Evolutionary conservation across 2,888 invertebrate genomes (phyloP).

Genomic region (Epinotia demarniana): DNA sequence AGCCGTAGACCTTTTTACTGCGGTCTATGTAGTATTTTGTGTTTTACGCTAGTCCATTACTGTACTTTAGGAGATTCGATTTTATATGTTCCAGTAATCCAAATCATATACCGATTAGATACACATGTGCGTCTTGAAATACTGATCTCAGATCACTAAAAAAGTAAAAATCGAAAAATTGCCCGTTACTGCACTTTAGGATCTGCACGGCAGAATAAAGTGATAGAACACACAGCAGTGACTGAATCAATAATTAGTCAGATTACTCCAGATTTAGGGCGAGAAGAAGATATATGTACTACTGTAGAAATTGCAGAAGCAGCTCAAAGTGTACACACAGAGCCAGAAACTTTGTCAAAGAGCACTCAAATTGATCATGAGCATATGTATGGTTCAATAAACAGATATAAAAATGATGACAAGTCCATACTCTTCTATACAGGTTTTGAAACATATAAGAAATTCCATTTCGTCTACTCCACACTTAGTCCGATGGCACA

Average conservation of each 20-base stretch:
- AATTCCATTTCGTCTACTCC: conserved; percentile 26
- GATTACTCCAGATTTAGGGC: not conserved
- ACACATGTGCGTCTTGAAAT: no score
- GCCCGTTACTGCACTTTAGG: no score
- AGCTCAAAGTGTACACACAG: not conserved
- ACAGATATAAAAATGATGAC: conserved; percentile 26
- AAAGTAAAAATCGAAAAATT: no score
- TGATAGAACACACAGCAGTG: not conserved
- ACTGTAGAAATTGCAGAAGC: not conserved
- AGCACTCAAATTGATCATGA: conserved; percentile 14
- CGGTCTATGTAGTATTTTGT: no score
- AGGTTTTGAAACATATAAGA: conserved; percentile 32
- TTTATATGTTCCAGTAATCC: no score
- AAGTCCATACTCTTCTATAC: conserved; percentile 29
- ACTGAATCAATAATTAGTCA: conserved; percentile 2
- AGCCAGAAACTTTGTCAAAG: not conserved
- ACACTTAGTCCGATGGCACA: conserved; percentile 43
- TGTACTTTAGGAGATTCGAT: no score
- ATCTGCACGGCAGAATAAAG: no score
- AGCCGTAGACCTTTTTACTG: no score
- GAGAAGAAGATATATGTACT: conserved; percentile 19
- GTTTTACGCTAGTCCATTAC: no score
- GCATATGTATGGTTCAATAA: conserved; percentile 14
- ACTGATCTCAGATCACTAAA: no score
- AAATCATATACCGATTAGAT: no score